Conservation (phyloP, 2,113 vertebrate genomes). For the Lampris megalopsis region DNA sequence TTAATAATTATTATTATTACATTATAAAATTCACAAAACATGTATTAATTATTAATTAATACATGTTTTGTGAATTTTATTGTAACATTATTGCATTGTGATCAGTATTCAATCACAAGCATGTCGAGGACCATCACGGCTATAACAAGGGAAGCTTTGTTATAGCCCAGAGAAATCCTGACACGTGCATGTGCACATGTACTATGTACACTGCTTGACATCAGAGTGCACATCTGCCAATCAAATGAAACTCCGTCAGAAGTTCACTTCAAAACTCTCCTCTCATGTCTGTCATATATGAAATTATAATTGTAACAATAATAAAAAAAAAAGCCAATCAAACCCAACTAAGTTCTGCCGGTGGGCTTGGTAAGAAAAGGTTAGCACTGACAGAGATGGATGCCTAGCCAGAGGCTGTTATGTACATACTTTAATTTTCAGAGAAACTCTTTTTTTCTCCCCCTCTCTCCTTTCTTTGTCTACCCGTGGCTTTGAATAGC, state of each 20-base stretch:
- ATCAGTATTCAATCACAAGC: too few relatives aligned
- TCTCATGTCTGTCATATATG: conserved; percentile 8
- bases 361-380: conserved; percentile 61
- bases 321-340: conserved; percentile 13
- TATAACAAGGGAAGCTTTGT: too few relatives aligned
- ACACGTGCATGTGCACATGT: background rate
- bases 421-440: conserved; percentile 58
- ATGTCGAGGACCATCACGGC: too few relatives aligned
- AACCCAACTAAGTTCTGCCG: conserved; percentile 2
- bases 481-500: conserved; percentile 20
- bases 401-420: conserved; percentile 54
- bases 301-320: conserved; percentile 14
- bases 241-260: background rate
- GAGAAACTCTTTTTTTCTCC: conserved; percentile 42
- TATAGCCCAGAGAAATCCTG: too few relatives aligned
- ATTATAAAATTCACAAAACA: too few relatives aligned
- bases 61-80: too few relatives aligned
- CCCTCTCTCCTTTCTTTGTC: conserved; percentile 2
- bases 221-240: background rate
- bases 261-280: background rate
- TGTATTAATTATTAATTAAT: too few relatives aligned
- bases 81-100: too few relatives aligned
- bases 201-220: background rate
- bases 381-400: conserved; percentile 62
- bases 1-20: too few relatives aligned